phyloP scores from a whole-genome alignment of 1,140 invertebrate genomes.

The Drosophila kepulauana region DNA sequence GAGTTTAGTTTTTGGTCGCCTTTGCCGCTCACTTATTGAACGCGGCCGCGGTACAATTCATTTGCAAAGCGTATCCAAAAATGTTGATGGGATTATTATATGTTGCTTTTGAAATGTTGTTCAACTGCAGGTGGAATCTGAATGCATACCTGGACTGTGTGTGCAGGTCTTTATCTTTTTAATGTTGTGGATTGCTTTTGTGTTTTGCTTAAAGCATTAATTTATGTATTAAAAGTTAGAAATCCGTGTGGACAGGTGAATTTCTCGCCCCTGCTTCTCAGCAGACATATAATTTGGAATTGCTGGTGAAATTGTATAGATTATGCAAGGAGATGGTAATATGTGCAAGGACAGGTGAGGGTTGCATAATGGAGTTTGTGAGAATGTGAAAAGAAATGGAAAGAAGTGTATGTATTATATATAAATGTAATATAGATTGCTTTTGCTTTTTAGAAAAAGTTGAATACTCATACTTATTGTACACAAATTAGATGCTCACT shows the following conservation, averaged over 20 bases:
- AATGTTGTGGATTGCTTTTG: slow-evolving; percentile 70
- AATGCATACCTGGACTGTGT: slow-evolving; percentile 27
- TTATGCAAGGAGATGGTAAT: slow-evolving; percentile 47
- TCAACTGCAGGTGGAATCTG: slow-evolving; percentile 77
- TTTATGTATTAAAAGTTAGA: slow-evolving; percentile 82
- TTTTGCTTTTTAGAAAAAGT: no score
- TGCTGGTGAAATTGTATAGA: slow-evolving; percentile 39
- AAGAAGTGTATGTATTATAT: no score
- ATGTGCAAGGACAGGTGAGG: slow-evolving; percentile 32
- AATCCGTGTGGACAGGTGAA: slow-evolving; percentile 82
- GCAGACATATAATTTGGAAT: slow-evolving; percentile 62
- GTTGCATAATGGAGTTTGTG: slow-evolving; percentile 12
- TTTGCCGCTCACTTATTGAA: slow-evolving; percentile 50
- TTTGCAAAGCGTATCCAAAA: slow-evolving; percentile 84
- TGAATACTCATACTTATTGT: no score
- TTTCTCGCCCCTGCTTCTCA: slow-evolving; percentile 36
- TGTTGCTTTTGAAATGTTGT: slow-evolving; percentile 61
- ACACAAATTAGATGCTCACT: background rate
- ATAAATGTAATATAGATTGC: no score
- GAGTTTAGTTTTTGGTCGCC: slow-evolving; percentile 44
- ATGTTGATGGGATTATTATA: slow-evolving; percentile 84
- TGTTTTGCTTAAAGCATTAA: slow-evolving; percentile 73
- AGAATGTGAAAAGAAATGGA: slow-evolving; percentile 1
- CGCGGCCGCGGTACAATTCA: slow-evolving; percentile 70
- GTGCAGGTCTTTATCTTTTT: slow-evolving; percentile 72